Evolutionary conservation across 2,888 invertebrate species (phyloP), one percentile per base, ranked within the genome.

Genomic region (Pherbina coryleti): DNA sequence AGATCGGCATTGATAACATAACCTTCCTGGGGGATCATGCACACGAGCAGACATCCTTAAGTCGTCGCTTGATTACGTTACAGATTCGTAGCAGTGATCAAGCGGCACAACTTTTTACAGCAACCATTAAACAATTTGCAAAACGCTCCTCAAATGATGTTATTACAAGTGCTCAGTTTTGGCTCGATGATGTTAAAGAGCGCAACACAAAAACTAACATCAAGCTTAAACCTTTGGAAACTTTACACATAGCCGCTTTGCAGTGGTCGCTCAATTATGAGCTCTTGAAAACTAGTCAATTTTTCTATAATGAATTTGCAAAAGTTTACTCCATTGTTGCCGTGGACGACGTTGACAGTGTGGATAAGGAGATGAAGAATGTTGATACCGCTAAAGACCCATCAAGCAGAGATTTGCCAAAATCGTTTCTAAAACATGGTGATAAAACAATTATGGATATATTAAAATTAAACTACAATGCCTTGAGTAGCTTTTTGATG

Each of bases 221-320:
- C 7, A n/a, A 11, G 14, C 31, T 64, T 25, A 64, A 64, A 64
- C 84, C 87, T 1, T 81, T 84, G 3, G 86, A 89, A 71, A 86
- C 87, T 64, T 82, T 89, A 3, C 85, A 88, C 78, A 85, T 89
- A 53, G 84, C 87, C 0, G 85, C 88, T 0, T 80, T 88, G 14
- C 88, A 89, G 79, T 90, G 90, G 90, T 87, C 87, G 9, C 85
- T 88, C n/a, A 89, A 85, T 78, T 86, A 86, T 81, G 88, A 89
- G 74, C 82, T 90, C 11, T 81, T 88, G 1, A 88, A 87, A 79
- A 85, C 84, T 7, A 88, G 86, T 81, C 86, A 87, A 80, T 81
- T 85, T 67, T 90, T 89, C 67, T 88, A 87, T 57, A 85, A 83
- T 69, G 87, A 86, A 73, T 89, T 90, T 79, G 82, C 85, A 25